Percentiles rank a stretch among this genome's conserved stretches.
These are phyloP conservation scores for Linurgus olivaceus DNA, from an alignment of 2,797 vertebrate genomes.

Conservation along the genomic window DNA sequence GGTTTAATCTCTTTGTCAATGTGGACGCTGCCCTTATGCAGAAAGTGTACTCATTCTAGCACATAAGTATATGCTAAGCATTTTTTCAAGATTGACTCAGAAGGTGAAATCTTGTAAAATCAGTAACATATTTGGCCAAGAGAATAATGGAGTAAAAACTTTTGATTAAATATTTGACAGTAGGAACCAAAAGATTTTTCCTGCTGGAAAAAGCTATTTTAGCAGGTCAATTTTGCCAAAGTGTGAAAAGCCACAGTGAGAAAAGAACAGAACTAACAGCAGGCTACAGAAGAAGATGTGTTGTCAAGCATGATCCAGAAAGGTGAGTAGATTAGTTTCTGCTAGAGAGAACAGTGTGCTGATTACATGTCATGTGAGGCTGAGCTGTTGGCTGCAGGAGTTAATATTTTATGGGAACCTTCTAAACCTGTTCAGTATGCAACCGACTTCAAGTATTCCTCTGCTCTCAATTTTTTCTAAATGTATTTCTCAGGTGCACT, in stretches of 20 bases:
- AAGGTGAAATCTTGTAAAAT: not conserved
- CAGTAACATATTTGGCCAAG: not conserved
- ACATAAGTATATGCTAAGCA: not conserved
- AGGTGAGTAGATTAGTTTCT: not conserved
- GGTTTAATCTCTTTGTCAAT: not conserved
- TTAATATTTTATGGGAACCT: constrained; percentile 17
- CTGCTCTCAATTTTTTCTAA: not conserved
- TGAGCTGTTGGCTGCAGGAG: not conserved
- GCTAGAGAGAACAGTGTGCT: not conserved
- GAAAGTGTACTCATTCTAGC: not conserved
- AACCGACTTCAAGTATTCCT: not conserved
- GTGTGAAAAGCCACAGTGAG: not conserved
- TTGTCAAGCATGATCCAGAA: not conserved
- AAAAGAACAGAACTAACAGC: not conserved
- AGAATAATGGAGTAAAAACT: not conserved
- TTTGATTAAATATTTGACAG: not conserved
- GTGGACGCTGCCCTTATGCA: not conserved
- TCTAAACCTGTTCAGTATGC: not conserved
- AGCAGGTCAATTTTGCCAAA: not conserved
- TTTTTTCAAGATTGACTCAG: not conserved
- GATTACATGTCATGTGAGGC: not conserved
- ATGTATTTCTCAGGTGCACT: not conserved
- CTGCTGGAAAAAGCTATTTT: not conserved
- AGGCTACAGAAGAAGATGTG: not conserved
- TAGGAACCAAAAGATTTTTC: not conserved